Evolutionary conservation across 2,888 invertebrate genomes (phyloP).

Genomic region (Drosophila crucigera): DNA sequence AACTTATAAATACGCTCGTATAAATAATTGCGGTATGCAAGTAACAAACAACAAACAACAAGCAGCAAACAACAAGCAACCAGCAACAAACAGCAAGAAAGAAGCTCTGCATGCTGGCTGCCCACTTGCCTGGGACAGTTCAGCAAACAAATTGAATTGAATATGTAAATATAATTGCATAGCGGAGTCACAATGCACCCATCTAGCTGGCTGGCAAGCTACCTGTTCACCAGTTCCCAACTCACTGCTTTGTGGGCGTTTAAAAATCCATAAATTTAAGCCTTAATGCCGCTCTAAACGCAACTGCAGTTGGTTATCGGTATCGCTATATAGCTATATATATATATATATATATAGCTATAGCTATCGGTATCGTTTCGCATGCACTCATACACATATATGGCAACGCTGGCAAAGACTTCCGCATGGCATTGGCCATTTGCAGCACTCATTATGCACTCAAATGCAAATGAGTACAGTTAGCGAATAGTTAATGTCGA

Average conservation of each 20-base stretch:
- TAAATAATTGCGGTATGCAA: constrained; percentile 56
- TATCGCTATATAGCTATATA: constrained; percentile 10
- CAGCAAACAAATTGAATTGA: constrained; percentile 77
- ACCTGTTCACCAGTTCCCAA: neutral
- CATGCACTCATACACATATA: constrained; percentile 6
- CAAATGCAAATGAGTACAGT: constrained; percentile 49
- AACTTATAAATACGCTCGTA: constrained; percentile 28
- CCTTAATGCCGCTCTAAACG: constrained; percentile 40
- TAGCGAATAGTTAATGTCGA: constrained; percentile 9
- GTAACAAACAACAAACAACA: neutral
- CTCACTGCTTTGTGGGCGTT: constrained; percentile 48
- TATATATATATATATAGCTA: neutral
- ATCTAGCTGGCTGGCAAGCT: neutral
- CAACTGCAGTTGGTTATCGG: constrained; percentile 22
- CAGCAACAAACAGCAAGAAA: neutral
- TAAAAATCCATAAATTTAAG: constrained; percentile 62
- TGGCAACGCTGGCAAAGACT: constrained; percentile 23
- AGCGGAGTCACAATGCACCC: constrained; percentile 1
- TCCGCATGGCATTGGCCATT: constrained; percentile 49
- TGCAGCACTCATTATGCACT: constrained; percentile 28
- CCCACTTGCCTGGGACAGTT: constrained; percentile 53
- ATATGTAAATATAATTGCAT: constrained; percentile 78
- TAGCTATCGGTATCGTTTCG: constrained; percentile 18
- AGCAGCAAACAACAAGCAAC: neutral
- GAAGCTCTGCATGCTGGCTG: constrained; percentile 6